Evolutionary conservation across 1,140 invertebrate genomes (phyloP).

Genomic region (Drosophila mojavensis): DNA sequence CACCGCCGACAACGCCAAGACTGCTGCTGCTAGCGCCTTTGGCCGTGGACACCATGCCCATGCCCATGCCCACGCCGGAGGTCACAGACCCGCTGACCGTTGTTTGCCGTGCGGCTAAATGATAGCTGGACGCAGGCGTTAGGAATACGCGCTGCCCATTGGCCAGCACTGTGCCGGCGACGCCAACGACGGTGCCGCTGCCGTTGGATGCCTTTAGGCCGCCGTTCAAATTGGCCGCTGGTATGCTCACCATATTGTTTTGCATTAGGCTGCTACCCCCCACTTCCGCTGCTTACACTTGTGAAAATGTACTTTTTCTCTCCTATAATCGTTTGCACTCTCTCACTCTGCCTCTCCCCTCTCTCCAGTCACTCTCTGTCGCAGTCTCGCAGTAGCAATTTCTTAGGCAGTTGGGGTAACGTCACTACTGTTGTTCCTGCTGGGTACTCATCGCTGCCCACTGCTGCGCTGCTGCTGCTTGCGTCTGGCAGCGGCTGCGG

Average conservation of each 20-base stretch:
- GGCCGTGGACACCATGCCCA: neutral
- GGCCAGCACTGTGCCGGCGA: slow-evolving; percentile 57
- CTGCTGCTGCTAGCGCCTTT: slow-evolving; percentile 19
- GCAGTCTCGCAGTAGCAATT: neutral
- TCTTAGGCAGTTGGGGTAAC: slow-evolving; percentile 6
- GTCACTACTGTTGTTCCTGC: slow-evolving; percentile 14
- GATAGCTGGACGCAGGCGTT: slow-evolving; percentile 46
- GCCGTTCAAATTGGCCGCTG: slow-evolving; percentile 72
- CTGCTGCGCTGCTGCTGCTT: slow-evolving; percentile 14
- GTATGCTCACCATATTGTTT: slow-evolving; percentile 81
- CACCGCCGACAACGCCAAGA: slow-evolving; percentile 2
- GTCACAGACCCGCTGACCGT: neutral
- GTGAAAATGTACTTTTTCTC: neutral
- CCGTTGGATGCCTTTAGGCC: slow-evolving; percentile 54
- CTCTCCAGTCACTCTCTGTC: neutral
- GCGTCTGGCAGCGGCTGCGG: slow-evolving; percentile 30
- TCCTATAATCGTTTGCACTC: neutral
- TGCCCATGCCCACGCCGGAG: slow-evolving; percentile 20
- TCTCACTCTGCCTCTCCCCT: neutral
- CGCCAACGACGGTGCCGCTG: slow-evolving; percentile 40
- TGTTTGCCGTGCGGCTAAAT: slow-evolving; percentile 35
- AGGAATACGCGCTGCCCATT: slow-evolving; percentile 65
- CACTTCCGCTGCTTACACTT: neutral
- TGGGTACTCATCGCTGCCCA: slow-evolving; percentile 13
- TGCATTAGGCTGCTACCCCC: slow-evolving; percentile 58